Evolutionary conservation across 1,140 invertebrate genomes (phyloP).

Genomic region (Mercenaria mercenaria): DNA sequence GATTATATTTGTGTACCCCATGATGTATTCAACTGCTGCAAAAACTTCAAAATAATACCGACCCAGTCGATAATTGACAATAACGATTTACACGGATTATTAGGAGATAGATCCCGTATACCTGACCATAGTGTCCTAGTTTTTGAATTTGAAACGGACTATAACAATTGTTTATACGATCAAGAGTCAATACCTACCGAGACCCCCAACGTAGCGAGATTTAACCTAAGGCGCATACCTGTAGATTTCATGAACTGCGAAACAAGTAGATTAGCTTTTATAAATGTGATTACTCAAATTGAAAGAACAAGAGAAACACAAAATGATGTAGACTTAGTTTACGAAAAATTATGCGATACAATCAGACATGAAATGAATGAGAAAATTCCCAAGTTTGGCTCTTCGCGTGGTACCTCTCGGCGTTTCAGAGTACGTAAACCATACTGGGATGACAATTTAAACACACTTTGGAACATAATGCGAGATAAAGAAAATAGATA

Average conservation of each 20-base stretch:
- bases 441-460: slow-evolving; percentile 22
- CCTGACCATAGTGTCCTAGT: slow-evolving; percentile 55
- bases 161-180: not conserved
- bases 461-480: slow-evolving; percentile 33
- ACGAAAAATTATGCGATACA: slow-evolving; percentile 20
- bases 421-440: not conserved
- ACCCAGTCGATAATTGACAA: slow-evolving; percentile 25
- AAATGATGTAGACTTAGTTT: slow-evolving; percentile 33
- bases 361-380: slow-evolving; percentile 24
- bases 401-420: not conserved
- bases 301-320: not conserved
- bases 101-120: slow-evolving; percentile 35
- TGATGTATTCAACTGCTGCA: slow-evolving; percentile 11
- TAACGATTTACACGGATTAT: not conserved
- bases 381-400: not conserved
- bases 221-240: slow-evolving; percentile 11
- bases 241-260: slow-evolving; percentile 18
- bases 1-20: slow-evolving; percentile 69
- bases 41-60: slow-evolving; percentile 42
- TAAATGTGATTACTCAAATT: slow-evolving; percentile 28
- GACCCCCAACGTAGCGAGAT: not conserved
- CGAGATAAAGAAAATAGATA: slow-evolving; percentile 2
- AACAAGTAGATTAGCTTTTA: not conserved
- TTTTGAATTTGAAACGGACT: not conserved
- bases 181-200: not conserved